phyloP scores from a whole-genome alignment of 2,113 vertebrate genomes.

The Dipodomys stephensi region DNA sequence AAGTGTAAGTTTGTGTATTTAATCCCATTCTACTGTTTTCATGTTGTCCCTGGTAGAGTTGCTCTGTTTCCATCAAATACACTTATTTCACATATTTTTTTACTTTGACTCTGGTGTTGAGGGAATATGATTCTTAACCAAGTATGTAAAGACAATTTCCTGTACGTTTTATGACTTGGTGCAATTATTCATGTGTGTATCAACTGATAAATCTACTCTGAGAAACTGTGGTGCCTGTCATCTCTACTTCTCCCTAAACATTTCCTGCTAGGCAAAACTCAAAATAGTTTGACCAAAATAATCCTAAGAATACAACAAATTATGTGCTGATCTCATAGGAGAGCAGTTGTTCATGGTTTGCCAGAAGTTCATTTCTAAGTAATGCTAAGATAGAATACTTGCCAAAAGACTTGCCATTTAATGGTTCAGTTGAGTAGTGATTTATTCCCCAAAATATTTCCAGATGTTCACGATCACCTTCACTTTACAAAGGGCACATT shows the following conservation, averaged over 20 bases:
- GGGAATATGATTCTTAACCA: background rate
- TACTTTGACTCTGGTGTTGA: background rate
- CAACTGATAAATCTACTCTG: background rate
- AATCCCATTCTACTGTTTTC: background rate
- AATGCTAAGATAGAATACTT: slow-evolving; percentile 20
- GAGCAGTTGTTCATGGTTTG: slow-evolving; percentile 16
- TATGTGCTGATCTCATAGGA: slow-evolving; percentile 53
- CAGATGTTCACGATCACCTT: slow-evolving; percentile 71
- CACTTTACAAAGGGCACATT: slow-evolving; percentile 22
- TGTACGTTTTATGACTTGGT: background rate
- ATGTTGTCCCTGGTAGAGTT: background rate
- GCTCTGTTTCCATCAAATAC: background rate
- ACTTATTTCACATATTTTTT: background rate
- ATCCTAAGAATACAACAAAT: slow-evolving; percentile 43
- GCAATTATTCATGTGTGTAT: background rate
- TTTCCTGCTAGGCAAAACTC: slow-evolving; percentile 59
- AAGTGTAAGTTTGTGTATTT: background rate
- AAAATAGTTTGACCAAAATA: slow-evolving; percentile 33
- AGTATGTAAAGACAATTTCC: slow-evolving; percentile 30
- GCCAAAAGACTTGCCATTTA: slow-evolving; percentile 63
- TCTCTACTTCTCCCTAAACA: background rate
- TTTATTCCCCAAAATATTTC: slow-evolving; percentile 68
- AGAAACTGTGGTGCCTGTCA: background rate
- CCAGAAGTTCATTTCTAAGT: slow-evolving; percentile 63
- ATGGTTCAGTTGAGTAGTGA: slow-evolving; percentile 46